Percentiles rank a stretch among this genome's conserved stretches.
Evolutionary conservation across 1,140 invertebrate species (phyloP).

Genomic region (Cydia amplana): DNA sequence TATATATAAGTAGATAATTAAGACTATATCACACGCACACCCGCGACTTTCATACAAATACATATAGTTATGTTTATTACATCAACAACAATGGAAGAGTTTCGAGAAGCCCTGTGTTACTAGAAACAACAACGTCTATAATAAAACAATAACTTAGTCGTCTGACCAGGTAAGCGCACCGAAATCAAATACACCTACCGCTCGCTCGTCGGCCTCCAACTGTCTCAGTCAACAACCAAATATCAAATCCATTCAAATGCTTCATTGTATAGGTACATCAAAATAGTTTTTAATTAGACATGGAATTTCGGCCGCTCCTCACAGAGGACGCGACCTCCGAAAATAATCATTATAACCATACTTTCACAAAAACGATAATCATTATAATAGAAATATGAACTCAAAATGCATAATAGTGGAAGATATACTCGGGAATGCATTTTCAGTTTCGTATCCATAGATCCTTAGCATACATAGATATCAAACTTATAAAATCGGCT

Average conservation of each 20-base stretch:
- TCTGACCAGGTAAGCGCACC: constrained; percentile 15
- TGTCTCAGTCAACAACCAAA: neutral
- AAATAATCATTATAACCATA: constrained; percentile 44
- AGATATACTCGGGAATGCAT: constrained; percentile 68
- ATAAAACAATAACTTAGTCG: constrained; percentile 40
- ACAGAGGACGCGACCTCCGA: constrained; percentile 24
- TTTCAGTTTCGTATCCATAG: constrained; percentile 49
- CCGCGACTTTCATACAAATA: constrained; percentile 45
- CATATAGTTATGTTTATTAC: constrained; percentile 42
- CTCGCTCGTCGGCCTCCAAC: neutral
- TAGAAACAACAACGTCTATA: constrained; percentile 45
- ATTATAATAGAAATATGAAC: constrained; percentile 33
- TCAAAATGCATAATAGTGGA: constrained; percentile 62
- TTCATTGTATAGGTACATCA: constrained; percentile 26
- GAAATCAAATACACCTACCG: neutral
- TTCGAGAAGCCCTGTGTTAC: constrained; percentile 60
- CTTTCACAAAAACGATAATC: constrained; percentile 40
- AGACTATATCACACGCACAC: constrained; percentile 45
- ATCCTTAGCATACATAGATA: constrained; percentile 46
- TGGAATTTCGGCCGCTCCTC: constrained; percentile 11
- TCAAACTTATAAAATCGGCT: constrained; percentile 70
- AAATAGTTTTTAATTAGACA: constrained; percentile 20
- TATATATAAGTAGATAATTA: constrained; percentile 23
- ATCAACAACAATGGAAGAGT: constrained; percentile 72
- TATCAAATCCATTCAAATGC: constrained; percentile 9